Evolutionary conservation across 2,113 vertebrate species (phyloP), one percentile per base, ranked within the genome.

Genomic region (Rhinopomastus cyanomelas): DNA sequence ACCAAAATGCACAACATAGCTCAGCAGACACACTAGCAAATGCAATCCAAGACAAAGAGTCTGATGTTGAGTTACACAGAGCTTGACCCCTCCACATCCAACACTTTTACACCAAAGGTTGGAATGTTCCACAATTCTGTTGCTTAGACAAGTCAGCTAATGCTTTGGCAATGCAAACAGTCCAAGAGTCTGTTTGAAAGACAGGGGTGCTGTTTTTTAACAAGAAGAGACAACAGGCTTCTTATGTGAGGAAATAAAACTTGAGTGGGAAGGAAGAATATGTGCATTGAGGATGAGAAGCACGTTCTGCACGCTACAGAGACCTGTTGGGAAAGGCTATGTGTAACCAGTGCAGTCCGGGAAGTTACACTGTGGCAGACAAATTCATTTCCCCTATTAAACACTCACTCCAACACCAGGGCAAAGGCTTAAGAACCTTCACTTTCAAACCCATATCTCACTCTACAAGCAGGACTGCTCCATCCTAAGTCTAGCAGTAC

Each of bases 251-350:
- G 79, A 81, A 69, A 75, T 32, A 51, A 64, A 81, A 56, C 55
- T 1, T 42, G 39, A 42, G 26, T 62, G 36, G 13, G 32, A 75
- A 83, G n/a, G 9, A 87, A 27, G 49, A 83, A 25, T 8, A 52
- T 0, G 16, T 3, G 10, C 34, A 36, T 17, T 1, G 4, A 68
- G 75, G 30, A 32, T 46, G 26, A 80, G 51, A n/a, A 74, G 83
- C 5, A 3, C 12, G 69, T 81, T 12, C 42, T 46, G 36, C 30
- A 74, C 0, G 0, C 12, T 49, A 3, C 2, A 4, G n/a, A 81
- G 13, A 34, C 1, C 0, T 4, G 36, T 8, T 49, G 65, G 85
- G 79, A 60, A 62, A 76, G 22, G 34, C 48, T 48, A 4, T 2
- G 6, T n/a, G 44, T 17, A 80, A 71, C 44, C 67, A 85, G 0